Conservation (phyloP, 2,888 invertebrate genomes). For the Acholoe squamosa region DNA sequence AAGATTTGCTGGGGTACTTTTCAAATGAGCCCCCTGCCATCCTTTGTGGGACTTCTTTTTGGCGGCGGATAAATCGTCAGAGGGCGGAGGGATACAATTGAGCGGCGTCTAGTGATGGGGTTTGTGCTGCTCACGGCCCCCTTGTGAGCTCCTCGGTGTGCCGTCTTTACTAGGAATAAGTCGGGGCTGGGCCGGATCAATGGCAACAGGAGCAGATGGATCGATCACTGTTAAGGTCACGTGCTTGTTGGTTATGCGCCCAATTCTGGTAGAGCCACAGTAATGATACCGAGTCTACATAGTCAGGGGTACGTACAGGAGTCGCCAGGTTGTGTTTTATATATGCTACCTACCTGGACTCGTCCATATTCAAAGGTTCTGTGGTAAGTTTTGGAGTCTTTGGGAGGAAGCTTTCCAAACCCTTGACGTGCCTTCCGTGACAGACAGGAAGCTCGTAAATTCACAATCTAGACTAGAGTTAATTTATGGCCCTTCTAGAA, state of each 20-base stretch:
- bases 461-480: background rate
- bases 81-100: background rate
- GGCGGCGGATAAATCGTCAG: background rate
- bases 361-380: no score
- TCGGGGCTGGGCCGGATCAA: background rate
- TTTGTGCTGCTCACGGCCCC: background rate
- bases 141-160: background rate
- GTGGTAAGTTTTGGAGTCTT: no score
- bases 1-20: background rate
- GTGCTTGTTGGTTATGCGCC: background rate
- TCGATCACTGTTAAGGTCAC: background rate
- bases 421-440: background rate
- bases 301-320: no score
- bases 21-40: background rate
- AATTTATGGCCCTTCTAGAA: no score
- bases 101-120: background rate
- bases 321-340: no score
- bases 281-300: no score
- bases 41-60: constrained; percentile 18
- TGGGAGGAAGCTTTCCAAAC: background rate
- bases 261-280: no score
- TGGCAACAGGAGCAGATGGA: background rate
- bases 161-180: background rate
- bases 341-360: no score
- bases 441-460: background rate